Evolutionary conservation across 2,113 vertebrate species (phyloP), one percentile per base, ranked within the genome.

Genomic region (Aegypius monachus): DNA sequence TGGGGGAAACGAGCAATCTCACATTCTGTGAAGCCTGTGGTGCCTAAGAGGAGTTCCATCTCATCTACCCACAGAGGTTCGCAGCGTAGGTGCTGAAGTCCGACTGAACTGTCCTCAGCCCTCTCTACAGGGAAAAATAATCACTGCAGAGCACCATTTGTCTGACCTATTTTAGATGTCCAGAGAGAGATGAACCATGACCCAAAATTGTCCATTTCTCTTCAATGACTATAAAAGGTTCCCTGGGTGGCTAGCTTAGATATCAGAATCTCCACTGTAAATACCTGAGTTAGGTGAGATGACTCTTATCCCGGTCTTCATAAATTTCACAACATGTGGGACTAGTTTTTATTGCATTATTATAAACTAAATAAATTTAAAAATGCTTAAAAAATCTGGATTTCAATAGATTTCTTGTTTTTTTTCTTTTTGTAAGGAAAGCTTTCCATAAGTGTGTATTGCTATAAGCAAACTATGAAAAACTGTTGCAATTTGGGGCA

Each of bases 391-490:
- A 81, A 77, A 75, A 7, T 17, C 11, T 82, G 22, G 4, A 36
- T 86, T 83, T 77, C 23, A 14, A 11, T 32, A 21, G 5, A 36
- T 43, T 53, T 59, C 1, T 10, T 18, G 10, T 0, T 5, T 27
- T 3, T 52, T 42, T 36, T 8, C 1, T 20, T 80, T 52, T 63
- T 62, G 5, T 48, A 53, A 53, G 10, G 27, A 81, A 78, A 70
- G 0, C 2, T 84, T 83, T 71, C 22, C 2, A 0, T 47, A 53
- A 52, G 3, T 29, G 13, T 10, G 2, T 10, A 32, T 34, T 40
- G 4, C 7, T 73, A 26, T 65, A 59, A 70, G 19, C 7, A 84
- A 81, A 73, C 16, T 10, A 7, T 40, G 15, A 72, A 94, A 86
- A 77, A 23, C n/a, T 50, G 10, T 50, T 61, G 10, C 6, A 71